These are phyloP conservation scores for Urocynchramus pylzowi DNA, from an alignment of 2,113 vertebrate species.

Conservation along the genomic window DNA sequence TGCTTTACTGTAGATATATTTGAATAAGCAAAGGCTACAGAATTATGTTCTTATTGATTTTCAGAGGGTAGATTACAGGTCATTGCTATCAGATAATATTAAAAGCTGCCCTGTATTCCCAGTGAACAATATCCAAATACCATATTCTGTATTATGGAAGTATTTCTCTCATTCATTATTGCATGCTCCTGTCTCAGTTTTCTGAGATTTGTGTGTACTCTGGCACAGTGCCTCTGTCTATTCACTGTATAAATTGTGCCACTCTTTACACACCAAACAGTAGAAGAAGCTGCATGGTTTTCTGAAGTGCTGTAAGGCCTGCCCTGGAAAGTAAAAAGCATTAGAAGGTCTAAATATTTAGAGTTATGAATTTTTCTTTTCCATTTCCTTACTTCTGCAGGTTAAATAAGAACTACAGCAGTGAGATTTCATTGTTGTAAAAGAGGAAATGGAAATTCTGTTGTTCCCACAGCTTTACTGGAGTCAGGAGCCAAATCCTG, in stretches of 20 bases:
- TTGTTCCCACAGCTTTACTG: neutral
- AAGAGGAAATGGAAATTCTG: neutral
- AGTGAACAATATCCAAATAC: neutral
- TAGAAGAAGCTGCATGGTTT: neutral
- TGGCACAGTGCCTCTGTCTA: neutral
- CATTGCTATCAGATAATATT: neutral
- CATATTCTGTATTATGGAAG: neutral
- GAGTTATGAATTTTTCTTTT: neutral
- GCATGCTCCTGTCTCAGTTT: neutral
- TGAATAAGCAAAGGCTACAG: neutral
- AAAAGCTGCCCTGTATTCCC: neutral
- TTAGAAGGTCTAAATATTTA: neutral
- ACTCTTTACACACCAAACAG: neutral
- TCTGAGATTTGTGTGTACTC: neutral
- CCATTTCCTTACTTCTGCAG: neutral
- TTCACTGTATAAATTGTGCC: neutral
- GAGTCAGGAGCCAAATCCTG: neutral
- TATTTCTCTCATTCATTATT: neutral
- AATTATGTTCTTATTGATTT: neutral
- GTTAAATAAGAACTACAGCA: neutral
- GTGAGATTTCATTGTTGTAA: neutral
- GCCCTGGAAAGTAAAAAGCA: neutral
- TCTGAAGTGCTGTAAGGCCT: neutral
- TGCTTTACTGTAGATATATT: neutral
- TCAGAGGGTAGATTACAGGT: neutral